These are phyloP conservation scores for Mesocentrotus franciscanus DNA, from an alignment of 53 echinoderm and acorn worm genomes.

Conservation along the genomic window DNA sequence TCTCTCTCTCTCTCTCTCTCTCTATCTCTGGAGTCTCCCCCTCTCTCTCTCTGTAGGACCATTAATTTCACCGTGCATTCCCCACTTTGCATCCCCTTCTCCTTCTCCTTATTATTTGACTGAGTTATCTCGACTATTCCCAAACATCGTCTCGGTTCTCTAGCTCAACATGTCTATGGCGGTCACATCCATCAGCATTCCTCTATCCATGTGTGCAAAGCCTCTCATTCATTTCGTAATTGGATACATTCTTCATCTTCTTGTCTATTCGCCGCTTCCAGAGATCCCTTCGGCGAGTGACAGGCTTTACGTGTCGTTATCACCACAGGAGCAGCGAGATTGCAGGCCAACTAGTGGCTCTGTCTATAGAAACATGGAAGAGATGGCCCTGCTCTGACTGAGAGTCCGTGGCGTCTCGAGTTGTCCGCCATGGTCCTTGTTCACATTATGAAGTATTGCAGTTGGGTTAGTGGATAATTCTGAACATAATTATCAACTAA, in stretches of 20 bases:
- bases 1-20: neutral
- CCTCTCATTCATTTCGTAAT: constrained; percentile 51
- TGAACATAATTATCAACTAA: neutral
- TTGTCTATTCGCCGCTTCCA: constrained; percentile 31
- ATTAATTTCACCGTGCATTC: neutral
- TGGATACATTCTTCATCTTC: constrained; percentile 49
- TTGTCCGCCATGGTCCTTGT: neutral
- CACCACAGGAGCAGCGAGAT: neutral
- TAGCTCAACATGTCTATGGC: neutral
- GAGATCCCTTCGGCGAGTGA: constrained; percentile 16
- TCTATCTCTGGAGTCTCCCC: neutral
- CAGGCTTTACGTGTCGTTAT: constrained; percentile 25
- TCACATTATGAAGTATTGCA: neutral
- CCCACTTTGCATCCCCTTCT: neutral
- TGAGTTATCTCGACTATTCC: constrained; percentile 1
- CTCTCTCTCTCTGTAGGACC: neutral
- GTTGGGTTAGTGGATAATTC: neutral
- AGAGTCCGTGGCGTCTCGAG: neutral
- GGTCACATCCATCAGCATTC: constrained; percentile 43
- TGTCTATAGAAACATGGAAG: too few relatives aligned
- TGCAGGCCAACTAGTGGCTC: neutral
- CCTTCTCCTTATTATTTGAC: neutral
- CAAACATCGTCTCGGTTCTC: constrained; percentile 11
- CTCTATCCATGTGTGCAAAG: constrained; percentile 47
- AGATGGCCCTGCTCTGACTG: neutral